Conservation (phyloP, 2,888 invertebrate species). For the Acanthoscelides obtectus region DNA sequence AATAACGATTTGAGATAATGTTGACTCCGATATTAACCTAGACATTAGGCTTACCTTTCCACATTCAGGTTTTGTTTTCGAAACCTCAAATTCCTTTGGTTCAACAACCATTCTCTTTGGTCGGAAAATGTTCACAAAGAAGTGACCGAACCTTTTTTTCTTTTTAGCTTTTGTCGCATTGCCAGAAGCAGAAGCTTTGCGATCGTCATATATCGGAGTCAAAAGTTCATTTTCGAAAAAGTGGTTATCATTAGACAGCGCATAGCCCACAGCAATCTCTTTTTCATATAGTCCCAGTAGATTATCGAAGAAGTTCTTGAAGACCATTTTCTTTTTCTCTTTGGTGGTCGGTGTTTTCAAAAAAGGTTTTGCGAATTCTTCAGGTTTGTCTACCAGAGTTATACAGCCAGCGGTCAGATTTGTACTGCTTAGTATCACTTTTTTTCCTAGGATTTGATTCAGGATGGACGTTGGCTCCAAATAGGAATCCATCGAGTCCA, state of each 20-base stretch:
- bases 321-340: conserved; percentile 9
- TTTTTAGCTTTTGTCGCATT: not conserved
- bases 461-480: not conserved
- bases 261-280: conserved; percentile 19
- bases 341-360: not conserved
- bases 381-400: not conserved
- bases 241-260: conserved; percentile 19
- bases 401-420: not conserved
- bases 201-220: not conserved
- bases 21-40: too few relatives aligned
- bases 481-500: not conserved
- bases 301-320: conserved; percentile 22
- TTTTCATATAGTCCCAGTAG: conserved; percentile 23
- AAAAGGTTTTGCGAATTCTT: not conserved
- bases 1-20: too few relatives aligned
- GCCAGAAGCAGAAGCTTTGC: not conserved
- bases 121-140: not conserved
- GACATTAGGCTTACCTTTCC: not conserved
- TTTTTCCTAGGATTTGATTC: not conserved
- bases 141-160: conserved; percentile 1
- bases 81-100: not conserved
- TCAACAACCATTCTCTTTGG: not conserved
- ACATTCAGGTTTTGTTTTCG: not conserved
- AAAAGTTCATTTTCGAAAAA: conserved; percentile 20
- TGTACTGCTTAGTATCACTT: not conserved